Evolutionary conservation across 2,888 invertebrate species (phyloP).

Genomic region (Seira musarum): DNA sequence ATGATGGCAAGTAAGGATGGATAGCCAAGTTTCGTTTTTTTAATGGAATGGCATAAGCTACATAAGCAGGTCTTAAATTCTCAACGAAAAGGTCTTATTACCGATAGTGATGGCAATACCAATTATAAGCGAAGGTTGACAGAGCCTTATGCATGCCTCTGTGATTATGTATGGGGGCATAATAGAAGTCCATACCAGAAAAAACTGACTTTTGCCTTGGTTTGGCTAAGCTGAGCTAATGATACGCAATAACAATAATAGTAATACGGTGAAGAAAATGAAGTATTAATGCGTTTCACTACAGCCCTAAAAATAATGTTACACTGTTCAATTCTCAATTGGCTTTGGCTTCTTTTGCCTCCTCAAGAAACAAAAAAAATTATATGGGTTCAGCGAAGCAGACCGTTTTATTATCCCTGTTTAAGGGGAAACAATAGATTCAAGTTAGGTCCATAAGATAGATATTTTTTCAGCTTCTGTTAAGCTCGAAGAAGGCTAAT

Average conservation of each 20-base stretch:
- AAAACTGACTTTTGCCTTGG: too few relatives aligned
- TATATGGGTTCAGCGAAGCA: neutral
- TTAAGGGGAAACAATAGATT: neutral
- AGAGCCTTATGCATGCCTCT: too few relatives aligned
- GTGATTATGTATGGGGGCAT: too few relatives aligned
- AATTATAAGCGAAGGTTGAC: too few relatives aligned
- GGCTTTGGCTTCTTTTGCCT: too few relatives aligned
- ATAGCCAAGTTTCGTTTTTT: neutral
- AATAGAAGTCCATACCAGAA: too few relatives aligned
- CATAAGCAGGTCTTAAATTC: neutral
- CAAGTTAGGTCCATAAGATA: neutral
- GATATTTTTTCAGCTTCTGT: neutral
- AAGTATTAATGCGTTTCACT: neutral
- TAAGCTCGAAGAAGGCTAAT: neutral
- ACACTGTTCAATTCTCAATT: too few relatives aligned
- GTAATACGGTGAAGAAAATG: constrained; percentile 3
- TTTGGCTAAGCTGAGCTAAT: too few relatives aligned
- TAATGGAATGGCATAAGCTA: constrained; percentile 2
- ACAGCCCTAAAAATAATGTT: too few relatives aligned
- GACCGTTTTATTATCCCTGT: neutral
- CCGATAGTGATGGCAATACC: too few relatives aligned
- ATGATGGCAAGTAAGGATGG: neutral
- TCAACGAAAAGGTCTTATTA: too few relatives aligned
- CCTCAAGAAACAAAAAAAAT: neutral
- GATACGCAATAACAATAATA: constrained; percentile 7